phyloP scores from a whole-genome alignment of 2,113 vertebrate genomes.

The Hucho hucho region DNA sequence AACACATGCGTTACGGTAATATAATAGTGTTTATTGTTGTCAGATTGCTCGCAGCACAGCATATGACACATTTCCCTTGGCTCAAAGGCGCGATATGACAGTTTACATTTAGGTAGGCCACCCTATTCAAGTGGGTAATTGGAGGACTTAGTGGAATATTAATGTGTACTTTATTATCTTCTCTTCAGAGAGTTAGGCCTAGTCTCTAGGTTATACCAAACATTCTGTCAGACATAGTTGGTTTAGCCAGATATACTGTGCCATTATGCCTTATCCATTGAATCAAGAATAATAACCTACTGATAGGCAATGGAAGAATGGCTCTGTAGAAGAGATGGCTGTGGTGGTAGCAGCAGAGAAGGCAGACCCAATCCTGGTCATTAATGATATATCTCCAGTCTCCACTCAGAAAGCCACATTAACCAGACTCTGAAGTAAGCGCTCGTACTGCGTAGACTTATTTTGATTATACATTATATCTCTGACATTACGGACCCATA shows the following conservation, averaged over 20 bases:
- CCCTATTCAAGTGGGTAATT: neutral
- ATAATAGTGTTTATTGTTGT: slow-evolving; percentile 1
- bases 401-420: slow-evolving; percentile 12
- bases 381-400: slow-evolving; percentile 17
- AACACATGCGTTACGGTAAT: slow-evolving; percentile 3
- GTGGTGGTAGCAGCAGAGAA: neutral
- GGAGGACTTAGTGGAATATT: slow-evolving; percentile 7
- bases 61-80: neutral
- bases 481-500: slow-evolving; percentile 43
- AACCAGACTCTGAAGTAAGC: slow-evolving; percentile 28
- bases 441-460: slow-evolving; percentile 36
- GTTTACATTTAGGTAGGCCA: neutral
- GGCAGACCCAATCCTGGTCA: slow-evolving; percentile 25
- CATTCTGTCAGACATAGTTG: neutral
- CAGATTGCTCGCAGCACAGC: neutral
- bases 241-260: too few species aligned
- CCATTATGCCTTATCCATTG: neutral
- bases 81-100: neutral
- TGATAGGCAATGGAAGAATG: neutral
- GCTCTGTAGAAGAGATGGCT: neutral
- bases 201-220: neutral
- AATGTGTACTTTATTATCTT: neutral
- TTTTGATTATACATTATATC: slow-evolving; percentile 54
- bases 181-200: neutral
- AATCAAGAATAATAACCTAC: neutral